Evolutionary conservation across 2,797 vertebrate species (phyloP).

Genomic region (Acanthurus tractus): DNA sequence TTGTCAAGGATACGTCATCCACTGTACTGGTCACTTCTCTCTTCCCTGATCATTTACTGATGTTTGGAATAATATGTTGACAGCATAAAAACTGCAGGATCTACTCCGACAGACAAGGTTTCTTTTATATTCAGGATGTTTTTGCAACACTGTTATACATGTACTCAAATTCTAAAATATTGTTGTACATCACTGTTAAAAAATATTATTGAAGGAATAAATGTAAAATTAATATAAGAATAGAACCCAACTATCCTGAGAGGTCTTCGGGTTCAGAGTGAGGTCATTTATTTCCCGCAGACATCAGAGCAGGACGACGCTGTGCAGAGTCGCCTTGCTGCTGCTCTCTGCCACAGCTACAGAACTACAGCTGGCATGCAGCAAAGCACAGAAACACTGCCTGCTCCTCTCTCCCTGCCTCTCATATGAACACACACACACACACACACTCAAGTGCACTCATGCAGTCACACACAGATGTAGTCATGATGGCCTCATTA

Average conservation of each 20-base stretch:
- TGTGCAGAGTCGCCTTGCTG: slow-evolving; percentile 4
- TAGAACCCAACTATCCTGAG: not conserved
- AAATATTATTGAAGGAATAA: not conserved
- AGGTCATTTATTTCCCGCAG: slow-evolving; percentile 10
- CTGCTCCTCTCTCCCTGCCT: not conserved
- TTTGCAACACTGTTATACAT: not conserved
- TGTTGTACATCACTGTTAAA: not conserved
- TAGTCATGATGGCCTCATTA: slow-evolving; percentile 61
- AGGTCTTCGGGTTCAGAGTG: not conserved
- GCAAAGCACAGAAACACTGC: slow-evolving; percentile 9
- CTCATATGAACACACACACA: slow-evolving; percentile 21
- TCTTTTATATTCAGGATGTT: not conserved
- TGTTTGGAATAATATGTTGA: not conserved
- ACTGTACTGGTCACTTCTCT: not conserved
- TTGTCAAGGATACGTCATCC: too few relatives aligned
- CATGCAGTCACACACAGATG: slow-evolving; percentile 26
- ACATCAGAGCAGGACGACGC: not conserved
- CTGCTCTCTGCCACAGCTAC: slow-evolving; percentile 34
- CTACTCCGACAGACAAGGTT: not conserved
- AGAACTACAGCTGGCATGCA: slow-evolving; percentile 17
- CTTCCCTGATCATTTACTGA: not conserved
- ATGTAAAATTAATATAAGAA: not conserved
- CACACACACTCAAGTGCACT: slow-evolving; percentile 2
- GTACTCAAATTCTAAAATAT: not conserved
- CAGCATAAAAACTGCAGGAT: not conserved